Evolutionary conservation across 2,113 vertebrate genomes (phyloP).

Genomic region (Morphnarchus princeps): DNA sequence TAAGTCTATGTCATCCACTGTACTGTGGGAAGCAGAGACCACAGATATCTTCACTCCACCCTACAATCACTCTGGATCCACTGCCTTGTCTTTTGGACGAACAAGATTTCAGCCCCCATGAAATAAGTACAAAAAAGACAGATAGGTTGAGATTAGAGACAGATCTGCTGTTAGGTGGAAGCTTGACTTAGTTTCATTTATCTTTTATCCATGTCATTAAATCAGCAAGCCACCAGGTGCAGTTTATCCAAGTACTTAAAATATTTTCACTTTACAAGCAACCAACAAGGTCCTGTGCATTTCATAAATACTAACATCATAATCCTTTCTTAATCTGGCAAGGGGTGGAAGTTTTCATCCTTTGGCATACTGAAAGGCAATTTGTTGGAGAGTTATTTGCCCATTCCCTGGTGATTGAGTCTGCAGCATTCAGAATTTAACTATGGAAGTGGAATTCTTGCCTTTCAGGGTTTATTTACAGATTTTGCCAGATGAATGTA

Average conservation of each 20-base stretch:
- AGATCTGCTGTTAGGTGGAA: neutral
- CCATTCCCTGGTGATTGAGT: conserved; percentile 6
- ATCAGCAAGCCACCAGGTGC: neutral
- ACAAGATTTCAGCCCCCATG: neutral
- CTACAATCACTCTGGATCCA: neutral
- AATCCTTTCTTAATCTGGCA: conserved; percentile 30
- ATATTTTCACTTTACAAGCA: conserved; percentile 16
- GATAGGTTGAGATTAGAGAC: neutral
- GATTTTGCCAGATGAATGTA: conserved; percentile 66
- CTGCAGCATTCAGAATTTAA: conserved; percentile 46
- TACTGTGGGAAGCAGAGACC: neutral
- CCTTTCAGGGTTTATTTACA: conserved; percentile 72
- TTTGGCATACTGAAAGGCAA: neutral
- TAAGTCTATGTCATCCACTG: neutral
- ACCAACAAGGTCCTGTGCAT: neutral
- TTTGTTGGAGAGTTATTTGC: conserved; percentile 10
- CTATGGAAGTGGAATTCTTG: conserved; percentile 60
- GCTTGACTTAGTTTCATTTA: neutral
- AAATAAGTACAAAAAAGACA: neutral
- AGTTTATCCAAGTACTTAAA: conserved; percentile 23
- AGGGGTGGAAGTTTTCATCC: conserved; percentile 18
- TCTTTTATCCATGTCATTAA: neutral
- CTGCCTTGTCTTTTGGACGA: neutral
- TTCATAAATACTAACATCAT: conserved; percentile 25
- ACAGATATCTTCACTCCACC: neutral